Conservation (phyloP, 2,797 vertebrate genomes). For the Coilia nasus region DNA sequence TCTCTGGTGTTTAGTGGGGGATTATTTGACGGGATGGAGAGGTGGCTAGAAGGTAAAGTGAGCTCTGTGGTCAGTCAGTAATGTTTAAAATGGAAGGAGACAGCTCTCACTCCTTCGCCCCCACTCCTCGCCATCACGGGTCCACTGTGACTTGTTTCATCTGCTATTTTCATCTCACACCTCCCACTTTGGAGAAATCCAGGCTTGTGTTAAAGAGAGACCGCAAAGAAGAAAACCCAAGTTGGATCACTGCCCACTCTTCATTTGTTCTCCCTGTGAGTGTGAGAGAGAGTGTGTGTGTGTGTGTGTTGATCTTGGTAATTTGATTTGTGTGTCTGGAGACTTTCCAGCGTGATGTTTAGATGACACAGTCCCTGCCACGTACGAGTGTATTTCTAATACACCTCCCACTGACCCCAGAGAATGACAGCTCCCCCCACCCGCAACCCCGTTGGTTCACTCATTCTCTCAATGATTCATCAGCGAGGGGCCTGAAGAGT, state of each 20-base stretch:
- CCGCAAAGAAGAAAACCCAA: background rate
- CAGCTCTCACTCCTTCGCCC: background rate
- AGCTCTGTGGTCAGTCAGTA: background rate
- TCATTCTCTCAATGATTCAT: background rate
- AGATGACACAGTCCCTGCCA: conserved; percentile 7
- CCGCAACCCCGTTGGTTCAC: too few species aligned
- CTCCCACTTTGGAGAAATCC: background rate
- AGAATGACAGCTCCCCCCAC: background rate
- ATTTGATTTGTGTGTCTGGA: conserved; percentile 15
- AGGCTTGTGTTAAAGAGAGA: background rate
- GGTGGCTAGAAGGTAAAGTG: background rate
- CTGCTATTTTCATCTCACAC: background rate
- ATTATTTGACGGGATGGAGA: background rate
- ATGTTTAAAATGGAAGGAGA: background rate
- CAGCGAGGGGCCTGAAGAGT: background rate
- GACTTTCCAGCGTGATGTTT: background rate
- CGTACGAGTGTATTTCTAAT: background rate
- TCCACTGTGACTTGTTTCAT: background rate
- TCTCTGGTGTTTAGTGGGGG: background rate
- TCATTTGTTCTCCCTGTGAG: background rate
- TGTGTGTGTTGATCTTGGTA: conserved; percentile 17
- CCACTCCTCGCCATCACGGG: too few species aligned
- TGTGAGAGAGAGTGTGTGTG: background rate
- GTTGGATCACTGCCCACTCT: background rate
- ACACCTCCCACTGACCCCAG: background rate